Evolutionary conservation across 2,113 vertebrate genomes (phyloP).

Genomic region (Trematomus loennbergii): DNA sequence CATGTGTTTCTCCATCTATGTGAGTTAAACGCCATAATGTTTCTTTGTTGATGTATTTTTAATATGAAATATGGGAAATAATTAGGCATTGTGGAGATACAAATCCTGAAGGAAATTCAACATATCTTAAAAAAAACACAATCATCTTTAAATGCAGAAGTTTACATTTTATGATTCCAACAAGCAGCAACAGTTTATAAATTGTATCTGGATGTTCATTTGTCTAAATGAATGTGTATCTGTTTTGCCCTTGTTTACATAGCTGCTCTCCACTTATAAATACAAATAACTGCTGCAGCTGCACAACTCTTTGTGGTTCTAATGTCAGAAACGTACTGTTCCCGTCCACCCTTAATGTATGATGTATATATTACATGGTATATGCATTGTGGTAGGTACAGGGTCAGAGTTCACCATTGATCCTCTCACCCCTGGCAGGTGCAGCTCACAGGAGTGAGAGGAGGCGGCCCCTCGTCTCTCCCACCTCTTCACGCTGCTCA

Average conservation of each 20-base stretch:
- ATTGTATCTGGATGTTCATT: no score
- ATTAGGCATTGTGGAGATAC: conserved; percentile 42
- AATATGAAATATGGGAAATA: conserved; percentile 51
- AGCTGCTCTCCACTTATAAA: background rate
- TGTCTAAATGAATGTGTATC: background rate
- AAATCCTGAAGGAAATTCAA: no score
- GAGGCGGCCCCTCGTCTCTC: conserved; percentile 83
- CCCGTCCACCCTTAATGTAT: conserved; percentile 23
- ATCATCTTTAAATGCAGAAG: background rate
- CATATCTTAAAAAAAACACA: no score
- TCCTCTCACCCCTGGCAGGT: conserved; percentile 81
- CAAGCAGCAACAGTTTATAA: background rate
- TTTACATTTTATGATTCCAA: background rate
- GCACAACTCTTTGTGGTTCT: background rate
- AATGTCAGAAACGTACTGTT: conserved; percentile 4
- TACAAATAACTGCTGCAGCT: conserved; percentile 32
- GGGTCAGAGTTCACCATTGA: conserved; percentile 82
- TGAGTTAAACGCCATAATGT: background rate
- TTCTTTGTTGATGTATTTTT: conserved; percentile 25
- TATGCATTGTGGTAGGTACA: conserved; percentile 74
- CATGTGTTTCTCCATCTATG: conserved; percentile 20
- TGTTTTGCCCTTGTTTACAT: background rate
- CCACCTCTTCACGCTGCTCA: conserved; percentile 87
- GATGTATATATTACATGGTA: conserved; percentile 69
- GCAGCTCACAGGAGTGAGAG: conserved; percentile 82